Conservation (phyloP, 1,140 invertebrate genomes). For the Dinoponera quadriceps region DNA sequence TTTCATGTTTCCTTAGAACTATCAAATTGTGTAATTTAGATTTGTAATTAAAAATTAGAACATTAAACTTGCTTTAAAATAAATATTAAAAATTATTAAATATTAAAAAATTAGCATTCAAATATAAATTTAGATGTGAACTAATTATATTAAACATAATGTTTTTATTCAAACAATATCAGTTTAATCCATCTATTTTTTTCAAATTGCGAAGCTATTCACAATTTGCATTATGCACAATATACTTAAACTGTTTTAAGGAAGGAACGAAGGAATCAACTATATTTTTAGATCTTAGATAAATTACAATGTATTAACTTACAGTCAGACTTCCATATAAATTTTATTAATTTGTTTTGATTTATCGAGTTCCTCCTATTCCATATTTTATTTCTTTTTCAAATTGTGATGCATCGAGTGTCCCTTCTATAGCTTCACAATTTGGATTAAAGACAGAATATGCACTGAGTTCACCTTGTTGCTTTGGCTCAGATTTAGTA, state of each 20-base stretch:
- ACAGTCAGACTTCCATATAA: not conserved
- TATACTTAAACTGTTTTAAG: not conserved
- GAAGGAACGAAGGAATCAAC: too few relatives aligned
- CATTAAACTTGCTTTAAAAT: not conserved
- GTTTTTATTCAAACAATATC: not conserved
- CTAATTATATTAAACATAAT: not conserved
- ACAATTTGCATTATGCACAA: not conserved
- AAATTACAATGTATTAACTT: not conserved
- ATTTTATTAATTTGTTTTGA: not conserved
- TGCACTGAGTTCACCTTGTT: conserved; percentile 93
- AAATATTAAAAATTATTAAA: conserved; percentile 11
- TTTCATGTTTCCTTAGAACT: not conserved
- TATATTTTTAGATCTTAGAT: too few relatives aligned
- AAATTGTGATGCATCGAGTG: conserved; percentile 97
- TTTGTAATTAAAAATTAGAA: not conserved
- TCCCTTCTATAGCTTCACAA: conserved; percentile 96
- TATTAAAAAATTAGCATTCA: not conserved
- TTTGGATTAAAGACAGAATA: conserved; percentile 99
- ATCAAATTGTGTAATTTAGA: not conserved
- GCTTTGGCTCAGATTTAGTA: conserved; percentile 91
- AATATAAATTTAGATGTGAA: not conserved
- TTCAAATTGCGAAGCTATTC: not conserved
- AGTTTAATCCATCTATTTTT: too few relatives aligned
- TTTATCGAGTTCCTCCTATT: conserved; percentile 79
- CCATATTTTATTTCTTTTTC: conserved; percentile 93